These are phyloP conservation scores for Carterocephalus palaemon DNA, from an alignment of 2,888 invertebrate species.

Conservation along the genomic window DNA sequence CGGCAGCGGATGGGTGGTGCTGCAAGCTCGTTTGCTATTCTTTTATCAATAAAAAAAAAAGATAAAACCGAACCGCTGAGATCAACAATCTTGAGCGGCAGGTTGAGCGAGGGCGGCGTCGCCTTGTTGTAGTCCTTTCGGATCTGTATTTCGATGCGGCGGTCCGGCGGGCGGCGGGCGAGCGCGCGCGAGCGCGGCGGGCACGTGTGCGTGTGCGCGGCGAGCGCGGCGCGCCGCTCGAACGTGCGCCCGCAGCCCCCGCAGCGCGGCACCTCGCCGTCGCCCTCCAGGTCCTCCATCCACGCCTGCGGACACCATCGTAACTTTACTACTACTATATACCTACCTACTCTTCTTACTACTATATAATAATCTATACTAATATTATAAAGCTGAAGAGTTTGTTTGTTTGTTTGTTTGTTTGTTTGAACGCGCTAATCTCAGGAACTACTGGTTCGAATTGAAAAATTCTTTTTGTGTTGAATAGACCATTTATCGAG, in stretches of 20 bases:
- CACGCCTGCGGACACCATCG: slow-evolving; percentile 61
- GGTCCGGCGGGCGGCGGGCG: slow-evolving; percentile 42
- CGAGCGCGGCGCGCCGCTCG: slow-evolving; percentile 84
- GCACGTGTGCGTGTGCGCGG: slow-evolving; percentile 85
- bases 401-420: too few relatives aligned
- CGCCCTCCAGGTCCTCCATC: slow-evolving; percentile 82
- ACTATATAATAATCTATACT: too few relatives aligned
- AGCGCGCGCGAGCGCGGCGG: slow-evolving; percentile 67
- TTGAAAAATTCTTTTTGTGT: too few relatives aligned
- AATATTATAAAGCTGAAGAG: too few relatives aligned
- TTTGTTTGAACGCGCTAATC: too few relatives aligned
- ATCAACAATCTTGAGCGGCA: slow-evolving; percentile 36
- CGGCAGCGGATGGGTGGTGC: too few relatives aligned
- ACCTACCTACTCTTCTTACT: too few relatives aligned
- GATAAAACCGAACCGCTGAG: slow-evolving; percentile 18
- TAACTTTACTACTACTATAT: too few relatives aligned
- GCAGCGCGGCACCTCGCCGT: slow-evolving; percentile 80
- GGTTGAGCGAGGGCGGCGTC: slow-evolving; percentile 32
- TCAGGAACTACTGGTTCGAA: too few relatives aligned
- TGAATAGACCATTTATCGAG: too few relatives aligned
- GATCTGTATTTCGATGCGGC: slow-evolving; percentile 68
- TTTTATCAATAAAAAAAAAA: too few relatives aligned
- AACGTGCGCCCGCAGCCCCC: slow-evolving; percentile 85
- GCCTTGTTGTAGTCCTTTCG: slow-evolving; percentile 69
- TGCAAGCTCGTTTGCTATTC: too few relatives aligned